Evolutionary conservation across 2,113 vertebrate genomes (phyloP).

Genomic region (Ploceus nigricollis): DNA sequence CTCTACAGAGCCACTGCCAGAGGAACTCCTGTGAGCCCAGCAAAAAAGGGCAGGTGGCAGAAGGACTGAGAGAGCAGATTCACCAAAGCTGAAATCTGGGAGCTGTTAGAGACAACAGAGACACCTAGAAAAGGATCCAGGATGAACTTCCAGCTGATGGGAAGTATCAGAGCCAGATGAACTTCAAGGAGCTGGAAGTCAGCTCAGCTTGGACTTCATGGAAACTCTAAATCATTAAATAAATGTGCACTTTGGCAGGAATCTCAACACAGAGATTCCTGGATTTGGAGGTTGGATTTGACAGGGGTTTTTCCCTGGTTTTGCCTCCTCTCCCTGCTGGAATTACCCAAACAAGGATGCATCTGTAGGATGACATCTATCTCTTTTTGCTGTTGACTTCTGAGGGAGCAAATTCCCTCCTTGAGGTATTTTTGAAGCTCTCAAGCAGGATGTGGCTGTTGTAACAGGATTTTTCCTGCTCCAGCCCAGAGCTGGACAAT

Average conservation of each 20-base stretch:
- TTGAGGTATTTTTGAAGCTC: not conserved
- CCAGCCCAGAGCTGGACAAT: not conserved
- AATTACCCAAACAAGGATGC: not conserved
- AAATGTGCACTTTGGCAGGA: not conserved
- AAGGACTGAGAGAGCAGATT: not conserved
- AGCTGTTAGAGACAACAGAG: not conserved
- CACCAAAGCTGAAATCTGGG: not conserved
- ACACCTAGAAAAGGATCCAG: not conserved
- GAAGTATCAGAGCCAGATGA: not conserved
- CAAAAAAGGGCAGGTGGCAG: not conserved
- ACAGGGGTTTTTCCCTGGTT: not conserved
- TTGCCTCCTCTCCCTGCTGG: not conserved
- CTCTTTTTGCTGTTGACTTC: not conserved
- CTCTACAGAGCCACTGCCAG: not conserved
- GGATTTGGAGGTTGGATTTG: not conserved
- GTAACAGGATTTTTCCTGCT: not conserved
- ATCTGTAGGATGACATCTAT: not conserved
- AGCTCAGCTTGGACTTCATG: not conserved
- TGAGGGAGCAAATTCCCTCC: not conserved
- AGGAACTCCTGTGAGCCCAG: not conserved
- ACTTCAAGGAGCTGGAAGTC: not conserved
- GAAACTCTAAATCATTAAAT: not conserved
- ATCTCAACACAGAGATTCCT: not conserved
- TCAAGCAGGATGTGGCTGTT: not conserved
- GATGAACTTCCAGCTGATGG: not conserved